Base-by-base conservation (phyloP, 2,888 invertebrate genomes). In the Muschampia plurimacula region DNA sequence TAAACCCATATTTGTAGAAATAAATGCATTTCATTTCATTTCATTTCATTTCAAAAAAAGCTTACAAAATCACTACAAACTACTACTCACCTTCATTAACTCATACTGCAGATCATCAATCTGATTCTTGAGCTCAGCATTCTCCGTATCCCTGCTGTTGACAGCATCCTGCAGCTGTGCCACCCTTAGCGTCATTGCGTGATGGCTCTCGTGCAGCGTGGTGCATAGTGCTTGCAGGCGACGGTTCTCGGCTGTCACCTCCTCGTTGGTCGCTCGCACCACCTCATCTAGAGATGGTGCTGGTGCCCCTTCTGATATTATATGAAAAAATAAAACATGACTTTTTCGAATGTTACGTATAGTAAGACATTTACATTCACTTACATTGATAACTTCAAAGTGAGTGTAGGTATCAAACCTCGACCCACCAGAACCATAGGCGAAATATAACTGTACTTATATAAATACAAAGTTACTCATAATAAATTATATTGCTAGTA, bases 101-200 rank as follows among this genome's bases (percentile, higher is more conserved):
- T 98, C 98, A 84, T 98, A 99, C 86, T 99, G 98, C 69, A 99
- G 91, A 88, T 99, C 99, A 83, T 99, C 99, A 66, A 99, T 97
- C 93, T 99, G 98, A 89, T 99, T 99, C 86, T 98, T 97, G 69
- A 99, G 93, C 88, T 99, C 99, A 0, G 99, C 99, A 75, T 97
- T 97, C 92, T 99, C 97, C 0, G 99, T 99, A 90, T 99, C 99
- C 79, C 98, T 96, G 13, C 98, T 98, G 68, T 97, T 98, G 67
- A 98, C 96, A 0, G 97, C 97, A 84, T 99, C 98, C 87, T 98
- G 97, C 44, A 98, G 87, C 85, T 98, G 98, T 39, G 98, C 97
- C 90, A 98, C 97, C 90, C 98, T 97, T 32, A 99, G 92, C 64
- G 98, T 98, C 95, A 98, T 98, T 13, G 97, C 97, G 84, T 99